Base-by-base conservation (phyloP, 2,797 vertebrate species). In the Alfaro cultratus region DNA sequence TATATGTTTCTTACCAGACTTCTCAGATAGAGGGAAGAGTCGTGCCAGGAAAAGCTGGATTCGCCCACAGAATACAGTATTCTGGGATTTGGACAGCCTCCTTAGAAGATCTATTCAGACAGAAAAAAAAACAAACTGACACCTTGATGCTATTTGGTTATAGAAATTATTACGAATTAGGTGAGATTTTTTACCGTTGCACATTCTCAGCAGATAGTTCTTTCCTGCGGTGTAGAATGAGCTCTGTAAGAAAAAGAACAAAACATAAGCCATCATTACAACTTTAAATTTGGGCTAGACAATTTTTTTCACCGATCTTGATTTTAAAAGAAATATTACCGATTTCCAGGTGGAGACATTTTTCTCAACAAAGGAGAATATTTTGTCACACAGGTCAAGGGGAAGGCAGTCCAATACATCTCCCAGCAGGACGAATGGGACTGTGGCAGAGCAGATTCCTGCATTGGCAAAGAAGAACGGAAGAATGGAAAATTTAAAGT, bases 341-440 rank as follows among this genome's bases (percentile, higher is more conserved):
- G 98, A 99, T 91, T 99, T 99, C 99, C 99, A 99, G 0, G 98
- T 99, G 84, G 97, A 97, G 76, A 99, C 99, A 83, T 99, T 99
- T 88, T 99, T 97, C 94, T 99, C 98, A 1, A 99, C 98, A 87
- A 99, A 99, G 47, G 97, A 97, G 93, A 99, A 99, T 86, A 99
- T 99, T 91, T 92, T 97, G 92, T 99, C 99, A 90, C 99, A 99
- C 10, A 98, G 97, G 88, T 98, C 98, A 76, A 99, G 95, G 78
- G 99, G 98, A 82, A 99, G 97, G 84, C 98, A 98, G 95, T 99
- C 99, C 79, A 99, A 96, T 74, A 99, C 97, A 74, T 99, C 99
- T 73, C 97, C 99, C 88, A 99, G 92, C 39, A 99, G 94, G 18
- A 99, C 94, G 87, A 99, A 99, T 34, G 98, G 99, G 7, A 97